Percentiles rank a stretch among this genome's conserved stretches.
Conservation (phyloP, 2,888 invertebrate species). For the Chrysolina americana region DNA sequence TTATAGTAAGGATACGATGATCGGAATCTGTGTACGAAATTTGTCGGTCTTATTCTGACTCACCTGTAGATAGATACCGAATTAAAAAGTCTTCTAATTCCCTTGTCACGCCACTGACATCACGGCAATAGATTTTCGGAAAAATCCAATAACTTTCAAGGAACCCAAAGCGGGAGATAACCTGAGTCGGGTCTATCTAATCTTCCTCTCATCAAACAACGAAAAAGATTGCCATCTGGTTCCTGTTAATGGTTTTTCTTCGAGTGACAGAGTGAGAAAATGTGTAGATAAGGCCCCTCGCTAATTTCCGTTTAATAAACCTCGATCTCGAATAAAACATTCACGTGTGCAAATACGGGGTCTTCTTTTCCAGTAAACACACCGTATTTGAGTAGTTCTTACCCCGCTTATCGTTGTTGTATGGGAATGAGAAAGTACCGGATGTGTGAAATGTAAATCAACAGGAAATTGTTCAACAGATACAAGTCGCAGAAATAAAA, state of each 20-base stretch:
- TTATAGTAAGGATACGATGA: too few relatives aligned
- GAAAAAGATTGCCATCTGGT: constrained; percentile 35
- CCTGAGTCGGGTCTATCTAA: constrained; percentile 26
- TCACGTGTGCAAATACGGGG: constrained; percentile 45
- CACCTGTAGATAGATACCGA: too few relatives aligned
- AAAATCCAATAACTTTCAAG: background rate
- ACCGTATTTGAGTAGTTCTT: constrained; percentile 33
- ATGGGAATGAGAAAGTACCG: constrained; percentile 48
- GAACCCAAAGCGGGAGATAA: constrained; percentile 1
- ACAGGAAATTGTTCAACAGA: constrained; percentile 56
- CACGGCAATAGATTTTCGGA: background rate
- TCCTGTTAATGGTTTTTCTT: constrained; percentile 34
- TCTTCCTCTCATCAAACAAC: constrained; percentile 33
- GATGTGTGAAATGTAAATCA: constrained; percentile 51
- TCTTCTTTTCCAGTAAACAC: constrained; percentile 35
- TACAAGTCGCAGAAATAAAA: constrained; percentile 31
- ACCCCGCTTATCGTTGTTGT: constrained; percentile 27
- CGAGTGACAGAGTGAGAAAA: constrained; percentile 18
- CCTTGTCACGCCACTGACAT: background rate
- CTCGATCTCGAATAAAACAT: constrained; percentile 25
- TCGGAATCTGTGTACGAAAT: too few relatives aligned
- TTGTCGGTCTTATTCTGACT: too few relatives aligned
- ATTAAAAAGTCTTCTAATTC: too few relatives aligned
- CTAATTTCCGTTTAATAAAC: constrained; percentile 32
- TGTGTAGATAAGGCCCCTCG: constrained; percentile 20